phyloP scores from a whole-genome alignment of 1,140 invertebrate genomes.

The Galleria mellonella region DNA sequence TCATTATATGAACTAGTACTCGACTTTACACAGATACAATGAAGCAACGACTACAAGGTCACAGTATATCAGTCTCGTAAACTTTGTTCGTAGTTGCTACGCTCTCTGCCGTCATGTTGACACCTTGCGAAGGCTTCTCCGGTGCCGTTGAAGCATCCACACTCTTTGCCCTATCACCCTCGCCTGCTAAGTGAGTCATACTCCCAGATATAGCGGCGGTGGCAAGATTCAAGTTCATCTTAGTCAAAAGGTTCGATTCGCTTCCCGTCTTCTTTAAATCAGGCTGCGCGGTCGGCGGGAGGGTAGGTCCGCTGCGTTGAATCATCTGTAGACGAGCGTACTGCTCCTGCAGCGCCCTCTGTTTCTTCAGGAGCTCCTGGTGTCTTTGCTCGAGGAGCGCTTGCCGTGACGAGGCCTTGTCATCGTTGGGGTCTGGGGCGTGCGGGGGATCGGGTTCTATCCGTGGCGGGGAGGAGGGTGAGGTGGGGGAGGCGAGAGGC shows the following conservation, averaged over 20 bases:
- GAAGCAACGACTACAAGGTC: constrained; percentile 41
- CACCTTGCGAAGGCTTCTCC: constrained; percentile 14
- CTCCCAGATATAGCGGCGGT: constrained; percentile 52
- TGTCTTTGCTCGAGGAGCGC: constrained; percentile 88
- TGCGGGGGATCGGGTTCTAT: constrained; percentile 35
- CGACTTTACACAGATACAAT: constrained; percentile 37
- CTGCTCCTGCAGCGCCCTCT: constrained; percentile 90
- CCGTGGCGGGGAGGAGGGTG: constrained; percentile 37
- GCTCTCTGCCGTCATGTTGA: constrained; percentile 15
- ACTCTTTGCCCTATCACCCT: constrained; percentile 23
- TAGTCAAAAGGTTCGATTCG: constrained; percentile 90
- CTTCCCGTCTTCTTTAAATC: constrained; percentile 91
- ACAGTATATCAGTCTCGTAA: constrained; percentile 93
- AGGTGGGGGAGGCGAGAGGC: constrained; percentile 85
- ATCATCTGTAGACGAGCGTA: constrained; percentile 90
- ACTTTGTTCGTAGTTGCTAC: constrained; percentile 78
- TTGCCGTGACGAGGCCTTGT: constrained; percentile 81
- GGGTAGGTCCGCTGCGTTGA: constrained; percentile 82
- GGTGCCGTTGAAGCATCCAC: constrained; percentile 21
- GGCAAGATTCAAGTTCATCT: constrained; percentile 84
- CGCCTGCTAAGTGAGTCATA: constrained; percentile 54
- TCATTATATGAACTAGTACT: no score
- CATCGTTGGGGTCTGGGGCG: constrained; percentile 21
- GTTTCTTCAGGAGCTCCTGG: constrained; percentile 89
- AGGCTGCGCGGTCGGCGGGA: constrained; percentile 77